A percentile compares a stretch with the other conserved stretches of the same genome.
Evolutionary conservation across 2,113 vertebrate genomes (phyloP).

Genomic region (Myotis lucifugus): DNA sequence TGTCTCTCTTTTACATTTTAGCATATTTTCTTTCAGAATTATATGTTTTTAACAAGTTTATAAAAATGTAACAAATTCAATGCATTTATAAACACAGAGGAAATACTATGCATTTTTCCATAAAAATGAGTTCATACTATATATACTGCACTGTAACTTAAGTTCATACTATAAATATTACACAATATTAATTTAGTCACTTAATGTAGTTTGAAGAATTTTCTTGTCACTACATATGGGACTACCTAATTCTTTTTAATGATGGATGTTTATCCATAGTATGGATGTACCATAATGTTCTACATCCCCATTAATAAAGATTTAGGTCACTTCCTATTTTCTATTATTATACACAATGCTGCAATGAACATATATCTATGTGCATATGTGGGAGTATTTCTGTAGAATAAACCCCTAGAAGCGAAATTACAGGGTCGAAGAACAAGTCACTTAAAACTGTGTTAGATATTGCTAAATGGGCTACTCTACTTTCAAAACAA

Average conservation of each 20-base stretch:
- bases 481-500: constrained; percentile 15
- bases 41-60: constrained; percentile 45
- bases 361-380: neutral
- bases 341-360: neutral
- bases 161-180: neutral
- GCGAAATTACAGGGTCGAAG: neutral
- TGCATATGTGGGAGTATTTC: neutral
- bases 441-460: neutral
- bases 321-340: neutral
- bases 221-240: neutral
- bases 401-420: neutral
- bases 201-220: constrained; percentile 1
- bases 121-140: constrained; percentile 4
- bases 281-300: neutral
- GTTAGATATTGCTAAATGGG: neutral
- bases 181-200: constrained; percentile 29
- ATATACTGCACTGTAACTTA: neutral
- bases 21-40: constrained; percentile 43
- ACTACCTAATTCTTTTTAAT: neutral
- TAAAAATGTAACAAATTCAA: constrained; percentile 33
- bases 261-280: neutral
- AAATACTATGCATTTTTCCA: neutral
- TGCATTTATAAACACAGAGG: neutral
- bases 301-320: neutral
- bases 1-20: constrained; percentile 4